phyloP scores from a whole-genome alignment of 2,797 vertebrate species.

The Rhinichthys osculus region DNA sequence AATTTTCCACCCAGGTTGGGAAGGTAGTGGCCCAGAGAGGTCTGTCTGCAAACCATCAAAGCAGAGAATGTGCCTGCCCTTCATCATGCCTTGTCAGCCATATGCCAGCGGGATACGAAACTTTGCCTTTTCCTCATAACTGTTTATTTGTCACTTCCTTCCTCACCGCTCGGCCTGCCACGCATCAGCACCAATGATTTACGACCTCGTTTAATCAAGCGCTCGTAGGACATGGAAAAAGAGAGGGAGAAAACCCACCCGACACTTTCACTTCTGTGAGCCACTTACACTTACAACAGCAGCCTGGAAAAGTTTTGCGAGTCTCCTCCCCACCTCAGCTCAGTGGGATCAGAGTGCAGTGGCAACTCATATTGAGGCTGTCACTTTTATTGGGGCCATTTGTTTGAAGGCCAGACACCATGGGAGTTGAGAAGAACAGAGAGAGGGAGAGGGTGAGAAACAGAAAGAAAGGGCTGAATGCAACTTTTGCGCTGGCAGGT shows the following conservation, averaged over 20 bases:
- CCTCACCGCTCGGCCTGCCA: constrained; percentile 70
- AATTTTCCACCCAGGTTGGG: constrained; percentile 15
- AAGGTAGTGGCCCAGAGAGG: constrained; percentile 55
- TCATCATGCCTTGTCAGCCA: constrained; percentile 73
- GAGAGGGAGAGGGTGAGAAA: constrained; percentile 17
- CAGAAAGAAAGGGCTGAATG: constrained; percentile 34
- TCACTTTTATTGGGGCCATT: constrained; percentile 60
- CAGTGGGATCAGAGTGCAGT: constrained; percentile 45
- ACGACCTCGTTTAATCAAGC: constrained; percentile 80
- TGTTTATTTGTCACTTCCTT: constrained; percentile 69
- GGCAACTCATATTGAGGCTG: constrained; percentile 54
- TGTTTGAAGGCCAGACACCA: constrained; percentile 58
- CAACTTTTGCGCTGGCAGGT: constrained; percentile 45
- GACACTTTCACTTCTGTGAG: constrained; percentile 24
- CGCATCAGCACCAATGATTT: constrained; percentile 77
- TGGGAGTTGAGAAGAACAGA: constrained; percentile 54
- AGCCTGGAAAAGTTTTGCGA: constrained; percentile 17
- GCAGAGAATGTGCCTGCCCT: constrained; percentile 65
- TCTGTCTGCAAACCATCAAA: constrained; percentile 69
- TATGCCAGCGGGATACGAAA: constrained; percentile 73
- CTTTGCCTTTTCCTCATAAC: constrained; percentile 63
- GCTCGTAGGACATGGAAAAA: constrained; percentile 61
- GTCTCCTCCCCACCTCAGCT: constrained; percentile 26
- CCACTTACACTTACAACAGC: constrained; percentile 33
- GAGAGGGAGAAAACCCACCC: constrained; percentile 29